Evolutionary conservation across 2,888 invertebrate species (phyloP).

Genomic region (Gortyna flavago): DNA sequence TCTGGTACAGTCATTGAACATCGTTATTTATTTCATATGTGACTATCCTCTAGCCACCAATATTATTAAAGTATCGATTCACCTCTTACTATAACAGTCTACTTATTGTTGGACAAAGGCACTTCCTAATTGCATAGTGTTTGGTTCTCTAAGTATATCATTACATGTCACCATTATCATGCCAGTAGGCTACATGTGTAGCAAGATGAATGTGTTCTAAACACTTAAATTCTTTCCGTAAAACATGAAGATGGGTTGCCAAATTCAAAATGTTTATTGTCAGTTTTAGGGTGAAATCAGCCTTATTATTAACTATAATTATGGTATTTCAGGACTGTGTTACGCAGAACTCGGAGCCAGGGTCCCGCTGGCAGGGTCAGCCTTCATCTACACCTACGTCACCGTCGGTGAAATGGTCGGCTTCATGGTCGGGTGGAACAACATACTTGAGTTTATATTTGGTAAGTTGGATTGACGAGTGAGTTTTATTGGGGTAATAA

Average conservation of each 20-base stretch:
- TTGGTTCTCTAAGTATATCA: neutral
- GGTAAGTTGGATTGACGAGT: slow-evolving; percentile 83
- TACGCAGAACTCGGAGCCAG: slow-evolving; percentile 97
- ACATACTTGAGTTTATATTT: slow-evolving; percentile 95
- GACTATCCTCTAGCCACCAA: neutral
- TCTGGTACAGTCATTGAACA: neutral
- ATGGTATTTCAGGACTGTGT: slow-evolving; percentile 91
- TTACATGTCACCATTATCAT: neutral
- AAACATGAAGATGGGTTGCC: neutral
- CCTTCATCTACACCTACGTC: slow-evolving; percentile 96
- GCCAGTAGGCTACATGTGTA: neutral
- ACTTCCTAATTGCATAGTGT: neutral
- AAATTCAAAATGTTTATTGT: neutral
- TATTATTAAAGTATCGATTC: neutral
- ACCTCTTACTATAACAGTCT: neutral
- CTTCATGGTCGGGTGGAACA: slow-evolving; percentile 97
- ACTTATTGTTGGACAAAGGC: neutral
- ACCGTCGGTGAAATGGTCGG: slow-evolving; percentile 96
- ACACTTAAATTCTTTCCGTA: neutral
- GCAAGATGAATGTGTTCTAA: neutral
- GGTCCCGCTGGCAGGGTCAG: slow-evolving; percentile 96
- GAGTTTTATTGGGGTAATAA: neutral
- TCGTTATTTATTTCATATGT: neutral
- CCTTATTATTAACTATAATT: neutral
- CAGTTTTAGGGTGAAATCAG: neutral